phyloP scores from a whole-genome alignment of 2,797 vertebrate species.

The Lagodon rhomboides region DNA sequence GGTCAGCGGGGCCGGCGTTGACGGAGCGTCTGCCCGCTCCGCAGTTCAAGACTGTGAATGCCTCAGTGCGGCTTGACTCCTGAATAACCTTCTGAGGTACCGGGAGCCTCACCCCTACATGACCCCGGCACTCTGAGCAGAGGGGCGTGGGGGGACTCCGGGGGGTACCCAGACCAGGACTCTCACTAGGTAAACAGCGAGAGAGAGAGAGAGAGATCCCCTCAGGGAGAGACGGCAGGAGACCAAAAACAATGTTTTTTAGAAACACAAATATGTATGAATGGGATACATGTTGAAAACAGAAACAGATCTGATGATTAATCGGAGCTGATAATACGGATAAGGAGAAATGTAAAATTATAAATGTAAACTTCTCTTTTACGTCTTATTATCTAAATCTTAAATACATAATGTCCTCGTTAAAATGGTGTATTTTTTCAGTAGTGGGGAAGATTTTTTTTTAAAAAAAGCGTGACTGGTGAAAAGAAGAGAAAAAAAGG shows the following conservation, averaged over 20 bases:
- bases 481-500: neutral
- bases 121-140: slow-evolving; percentile 83
- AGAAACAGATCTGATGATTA: too few species aligned
- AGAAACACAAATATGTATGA: too few species aligned
- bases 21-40: slow-evolving; percentile 83
- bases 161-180: slow-evolving; percentile 80
- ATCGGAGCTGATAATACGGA: too few species aligned
- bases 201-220: slow-evolving; percentile 50
- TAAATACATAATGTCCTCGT: too few species aligned
- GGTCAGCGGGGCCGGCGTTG: slow-evolving; percentile 80
- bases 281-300: too few species aligned
- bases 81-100: slow-evolving; percentile 88
- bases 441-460: too few species aligned
- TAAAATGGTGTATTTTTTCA: too few species aligned
- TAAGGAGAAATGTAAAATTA: too few species aligned
- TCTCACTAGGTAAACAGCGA: slow-evolving; percentile 70
- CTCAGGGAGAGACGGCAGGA: slow-evolving; percentile 26
- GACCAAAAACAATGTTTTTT: slow-evolving; percentile 18
- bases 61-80: slow-evolving; percentile 84
- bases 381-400: too few species aligned
- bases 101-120: slow-evolving; percentile 86
- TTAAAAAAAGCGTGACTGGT: neutral
- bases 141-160: slow-evolving; percentile 79
- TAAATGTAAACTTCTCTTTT: too few species aligned
- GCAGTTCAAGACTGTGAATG: slow-evolving; percentile 84